Base-by-base conservation (phyloP, 2,888 invertebrate genomes). In the Trachelus iudaicus region DNA sequence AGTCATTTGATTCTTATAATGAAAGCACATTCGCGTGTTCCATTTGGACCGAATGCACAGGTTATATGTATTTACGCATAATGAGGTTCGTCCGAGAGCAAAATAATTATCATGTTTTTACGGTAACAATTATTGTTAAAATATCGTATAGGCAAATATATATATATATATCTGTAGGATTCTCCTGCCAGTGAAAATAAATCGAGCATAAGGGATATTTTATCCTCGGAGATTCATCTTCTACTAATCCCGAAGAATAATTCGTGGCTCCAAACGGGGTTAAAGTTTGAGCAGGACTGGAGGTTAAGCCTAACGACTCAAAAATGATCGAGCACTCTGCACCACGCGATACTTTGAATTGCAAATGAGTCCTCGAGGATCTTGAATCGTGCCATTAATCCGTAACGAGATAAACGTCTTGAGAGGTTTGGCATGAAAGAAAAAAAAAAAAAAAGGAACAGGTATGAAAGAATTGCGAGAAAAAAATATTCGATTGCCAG, bases 111-210 rank as follows among this genome's bases (percentile, higher is more conserved):
- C 4, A 40, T 15, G 15, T 6, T 40, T 40, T 40, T 40, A 40
- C 40, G 40, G 40, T 40, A 40, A 40, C 6, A 40, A 40, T 2
- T 40, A 15, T 40, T 6, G 15, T 15, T 1, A 15, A 15, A 40
- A 40, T 6, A 15, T 15, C 15, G 6, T 40, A 15, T 6, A 40
- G 40, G 1, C 40, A 79, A 9, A 77, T 76, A 76, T 75, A 30
- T 76, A 77, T 76, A 76, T 75, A 30, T 76, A 75, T 76, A 33
- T 76, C 23, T 2, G 23, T 56, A 56, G 56, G 23, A 56, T 56
- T 23, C 56, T 23, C 56, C 23, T 56, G 56, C 9, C 56, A 56
- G 23, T 56, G 23, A 56, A 56, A 56, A 56, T 56, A 23, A 56
- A 56, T 23, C 23, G 56, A 56, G 56, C 56, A 56, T 9, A 56